Evolutionary conservation across 2,888 invertebrate genomes (phyloP).

Genomic region (Acleris cristana): DNA sequence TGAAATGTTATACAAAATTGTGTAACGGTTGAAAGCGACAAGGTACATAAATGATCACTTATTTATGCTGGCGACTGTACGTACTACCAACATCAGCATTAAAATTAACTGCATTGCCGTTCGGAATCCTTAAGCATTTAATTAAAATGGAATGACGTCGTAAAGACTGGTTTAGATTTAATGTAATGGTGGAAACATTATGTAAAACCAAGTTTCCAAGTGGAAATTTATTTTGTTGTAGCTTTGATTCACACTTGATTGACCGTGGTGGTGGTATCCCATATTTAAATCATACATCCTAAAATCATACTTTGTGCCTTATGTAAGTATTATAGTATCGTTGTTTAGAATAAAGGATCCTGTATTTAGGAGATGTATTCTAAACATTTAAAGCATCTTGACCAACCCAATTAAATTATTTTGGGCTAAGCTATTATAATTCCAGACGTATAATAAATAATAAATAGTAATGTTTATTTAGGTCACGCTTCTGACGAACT

Average conservation of each 20-base stretch:
- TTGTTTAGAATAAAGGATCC: too few relatives aligned
- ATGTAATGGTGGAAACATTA: background rate
- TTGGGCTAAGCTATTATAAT: slow-evolving; percentile 1
- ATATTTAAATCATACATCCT: too few relatives aligned
- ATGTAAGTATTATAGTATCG: too few relatives aligned
- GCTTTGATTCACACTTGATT: too few relatives aligned
- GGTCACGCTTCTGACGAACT: slow-evolving; percentile 11
- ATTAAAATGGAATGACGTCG: slow-evolving; percentile 13
- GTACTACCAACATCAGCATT: background rate
- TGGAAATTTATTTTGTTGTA: too few relatives aligned
- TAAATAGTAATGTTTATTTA: background rate
- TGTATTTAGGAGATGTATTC: background rate
- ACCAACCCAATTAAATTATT: background rate
- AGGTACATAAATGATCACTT: too few relatives aligned
- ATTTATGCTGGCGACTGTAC: too few relatives aligned
- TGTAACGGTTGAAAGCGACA: too few relatives aligned
- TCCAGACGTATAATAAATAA: background rate
- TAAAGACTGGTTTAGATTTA: slow-evolving; percentile 3
- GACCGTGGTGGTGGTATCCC: too few relatives aligned
- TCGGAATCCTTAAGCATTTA: slow-evolving; percentile 14
- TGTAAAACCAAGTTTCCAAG: too few relatives aligned
- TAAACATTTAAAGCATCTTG: background rate
- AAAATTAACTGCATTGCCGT: slow-evolving; percentile 2
- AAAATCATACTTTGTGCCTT: too few relatives aligned
- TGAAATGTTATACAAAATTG: too few relatives aligned